Base-by-base conservation (phyloP, 1,140 invertebrate species). In the Dinothrombium tinctorium region DNA sequence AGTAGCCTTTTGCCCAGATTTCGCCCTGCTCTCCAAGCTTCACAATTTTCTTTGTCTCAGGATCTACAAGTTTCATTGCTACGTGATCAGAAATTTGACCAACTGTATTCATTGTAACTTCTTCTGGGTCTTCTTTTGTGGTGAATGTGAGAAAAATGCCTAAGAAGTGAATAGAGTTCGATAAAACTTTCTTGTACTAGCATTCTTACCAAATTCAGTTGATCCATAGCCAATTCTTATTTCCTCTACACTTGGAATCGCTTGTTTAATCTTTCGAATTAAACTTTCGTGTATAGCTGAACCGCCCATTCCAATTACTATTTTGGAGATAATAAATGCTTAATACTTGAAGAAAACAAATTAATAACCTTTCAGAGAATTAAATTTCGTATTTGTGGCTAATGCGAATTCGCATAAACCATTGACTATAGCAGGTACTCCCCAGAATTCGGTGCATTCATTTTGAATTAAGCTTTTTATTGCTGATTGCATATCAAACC, bases 361-460 rank as follows among this genome's bases (percentile, higher is more conserved):
- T n/a, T n/a, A 38, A 6, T 25, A 15, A 25, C 37, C 36, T 33
- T 11, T 35, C 21, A 42, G 33, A 11, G 14, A n/a, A 3, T 17
- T 12, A 20, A 35, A 14, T 17, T 23, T 17, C 9, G 38, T 29
- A 5, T 26, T 26, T 2, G 4, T n/a, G 8, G 12, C 7, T 4
- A 29, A 24, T 4, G 31, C 8, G n/a, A 19, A 21, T 8, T 7
- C 15, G 11, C 84, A 50, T 40, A 83, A 63, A 56, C 94, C 83
- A 41, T 92, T 75, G 55, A 78, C 84, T 86, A 98, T 96, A 0
- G 89, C 95, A 4, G 90, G 90, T 0, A 89, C 94, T 9, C 87
- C 89, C 50, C 76, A 78, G 11, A 81, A 56, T 6, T 76, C 54
- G 3, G 71, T 73, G 50, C 81, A 83, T 52, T 37, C 14, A 11